These are phyloP conservation scores for Salvator merianae DNA, from an alignment of 2,113 vertebrate genomes.

Conservation along the genomic window DNA sequence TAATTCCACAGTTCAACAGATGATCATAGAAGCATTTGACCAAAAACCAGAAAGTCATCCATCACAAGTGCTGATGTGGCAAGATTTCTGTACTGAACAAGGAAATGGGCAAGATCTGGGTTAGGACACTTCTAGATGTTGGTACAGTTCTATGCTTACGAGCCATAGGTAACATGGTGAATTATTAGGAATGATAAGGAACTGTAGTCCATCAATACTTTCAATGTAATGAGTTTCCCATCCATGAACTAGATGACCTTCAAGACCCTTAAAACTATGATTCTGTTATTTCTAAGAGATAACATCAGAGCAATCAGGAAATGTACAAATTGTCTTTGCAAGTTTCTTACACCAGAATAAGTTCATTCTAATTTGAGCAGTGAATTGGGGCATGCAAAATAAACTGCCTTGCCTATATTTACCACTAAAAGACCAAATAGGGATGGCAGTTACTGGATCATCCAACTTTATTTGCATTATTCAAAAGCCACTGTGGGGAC, in stretches of 20 bases:
- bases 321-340: background rate
- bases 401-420: background rate
- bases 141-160: too few relatives aligned
- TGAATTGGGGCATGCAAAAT: constrained; percentile 27
- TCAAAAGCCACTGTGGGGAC: background rate
- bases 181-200: background rate
- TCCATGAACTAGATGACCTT: background rate
- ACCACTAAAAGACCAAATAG: constrained; percentile 12
- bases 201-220: background rate
- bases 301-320: background rate
- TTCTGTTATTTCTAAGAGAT: background rate
- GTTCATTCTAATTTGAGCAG: constrained; percentile 39
- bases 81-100: background rate
- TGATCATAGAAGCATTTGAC: background rate
- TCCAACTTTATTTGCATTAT: background rate
- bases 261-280: background rate
- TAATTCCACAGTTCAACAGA: background rate
- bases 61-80: background rate
- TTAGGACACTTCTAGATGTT: background rate
- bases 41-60: background rate
- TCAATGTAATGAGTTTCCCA: too few relatives aligned
- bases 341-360: background rate
- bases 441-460: background rate
- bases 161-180: background rate
- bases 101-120: background rate